These are phyloP conservation scores for Neopipo cinnamomea DNA, from an alignment of 2,113 vertebrate species.

Conservation along the genomic window DNA sequence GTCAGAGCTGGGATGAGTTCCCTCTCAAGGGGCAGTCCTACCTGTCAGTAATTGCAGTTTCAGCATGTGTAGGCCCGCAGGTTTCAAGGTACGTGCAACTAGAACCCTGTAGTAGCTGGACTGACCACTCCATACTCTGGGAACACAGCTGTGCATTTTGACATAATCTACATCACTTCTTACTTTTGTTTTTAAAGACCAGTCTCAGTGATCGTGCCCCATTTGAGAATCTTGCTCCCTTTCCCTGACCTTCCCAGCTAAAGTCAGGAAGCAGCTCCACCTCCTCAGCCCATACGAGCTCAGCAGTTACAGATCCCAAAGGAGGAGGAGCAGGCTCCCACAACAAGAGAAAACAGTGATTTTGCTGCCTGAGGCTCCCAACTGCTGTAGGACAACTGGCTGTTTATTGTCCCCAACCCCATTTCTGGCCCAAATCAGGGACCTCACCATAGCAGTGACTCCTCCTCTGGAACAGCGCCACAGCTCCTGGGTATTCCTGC, in stretches of 20 bases:
- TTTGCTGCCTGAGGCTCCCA: neutral
- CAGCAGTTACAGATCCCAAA: neutral
- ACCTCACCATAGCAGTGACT: neutral
- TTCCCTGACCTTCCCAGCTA: neutral
- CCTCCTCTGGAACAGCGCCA: neutral
- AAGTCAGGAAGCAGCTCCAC: neutral
- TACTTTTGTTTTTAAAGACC: neutral
- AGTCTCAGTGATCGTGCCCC: fast-evolving
- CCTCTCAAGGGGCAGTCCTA: no score
- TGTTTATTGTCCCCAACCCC: neutral
- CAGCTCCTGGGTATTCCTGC: neutral
- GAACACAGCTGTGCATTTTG: neutral
- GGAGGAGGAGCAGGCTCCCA: neutral
- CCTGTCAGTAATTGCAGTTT: neutral
- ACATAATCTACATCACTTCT: neutral
- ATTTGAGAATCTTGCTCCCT: neutral
- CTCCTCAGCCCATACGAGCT: neutral
- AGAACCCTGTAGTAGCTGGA: neutral
- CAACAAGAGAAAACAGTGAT: neutral
- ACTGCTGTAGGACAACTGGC: neutral
- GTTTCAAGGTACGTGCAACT: neutral
- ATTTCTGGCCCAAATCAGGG: neutral
- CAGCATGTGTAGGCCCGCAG: fast-evolving
- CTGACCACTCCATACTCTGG: neutral
- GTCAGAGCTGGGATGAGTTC: neutral